Percentiles rank a stretch among this genome's conserved stretches.
phyloP scores from a whole-genome alignment of 2,888 invertebrate genomes.

The Cosmorhoe ocellata region DNA sequence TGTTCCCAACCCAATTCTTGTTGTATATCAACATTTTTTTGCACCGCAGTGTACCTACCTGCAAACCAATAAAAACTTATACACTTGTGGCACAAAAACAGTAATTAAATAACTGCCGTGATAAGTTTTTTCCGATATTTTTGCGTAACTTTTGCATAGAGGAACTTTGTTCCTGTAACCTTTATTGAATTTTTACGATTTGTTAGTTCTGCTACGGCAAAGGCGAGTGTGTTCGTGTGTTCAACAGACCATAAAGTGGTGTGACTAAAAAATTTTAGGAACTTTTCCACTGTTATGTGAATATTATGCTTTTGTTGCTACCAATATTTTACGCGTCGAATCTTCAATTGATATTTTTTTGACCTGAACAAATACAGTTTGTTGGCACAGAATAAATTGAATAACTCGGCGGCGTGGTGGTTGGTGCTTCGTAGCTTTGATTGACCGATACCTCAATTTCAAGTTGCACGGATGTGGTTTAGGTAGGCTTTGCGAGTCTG shows the following conservation, averaged over 20 bases:
- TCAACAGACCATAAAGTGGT: conserved; percentile 21
- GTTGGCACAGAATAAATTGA: conserved; percentile 16
- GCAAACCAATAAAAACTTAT: conserved; percentile 16
- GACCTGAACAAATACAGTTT: conserved; percentile 15
- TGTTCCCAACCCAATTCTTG: conserved; percentile 27
- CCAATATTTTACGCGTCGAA: conserved; percentile 14
- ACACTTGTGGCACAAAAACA: conserved; percentile 16
- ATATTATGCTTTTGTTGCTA: conserved; percentile 12
- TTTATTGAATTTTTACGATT: conserved; percentile 28
- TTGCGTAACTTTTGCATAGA: conserved; percentile 19
- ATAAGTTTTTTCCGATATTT: conserved; percentile 16
- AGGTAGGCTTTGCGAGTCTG: too few relatives aligned
- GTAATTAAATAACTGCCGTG: conserved; percentile 10
- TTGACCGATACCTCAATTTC: not conserved
- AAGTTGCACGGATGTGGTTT: too few relatives aligned
- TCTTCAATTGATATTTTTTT: conserved; percentile 18
- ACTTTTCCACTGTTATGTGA: conserved; percentile 14
- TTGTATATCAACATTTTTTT: conserved; percentile 23
- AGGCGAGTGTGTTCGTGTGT: conserved; percentile 19
- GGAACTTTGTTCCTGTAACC: conserved; percentile 14
- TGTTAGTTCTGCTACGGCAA: conserved; percentile 28
- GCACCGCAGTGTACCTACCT: conserved; percentile 16
- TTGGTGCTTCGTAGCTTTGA: not conserved
- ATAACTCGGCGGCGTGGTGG: conserved; percentile 3
- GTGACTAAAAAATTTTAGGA: conserved; percentile 17